Evolutionary conservation across 2,888 invertebrate genomes (phyloP).

Genomic region (Unio pictorum): DNA sequence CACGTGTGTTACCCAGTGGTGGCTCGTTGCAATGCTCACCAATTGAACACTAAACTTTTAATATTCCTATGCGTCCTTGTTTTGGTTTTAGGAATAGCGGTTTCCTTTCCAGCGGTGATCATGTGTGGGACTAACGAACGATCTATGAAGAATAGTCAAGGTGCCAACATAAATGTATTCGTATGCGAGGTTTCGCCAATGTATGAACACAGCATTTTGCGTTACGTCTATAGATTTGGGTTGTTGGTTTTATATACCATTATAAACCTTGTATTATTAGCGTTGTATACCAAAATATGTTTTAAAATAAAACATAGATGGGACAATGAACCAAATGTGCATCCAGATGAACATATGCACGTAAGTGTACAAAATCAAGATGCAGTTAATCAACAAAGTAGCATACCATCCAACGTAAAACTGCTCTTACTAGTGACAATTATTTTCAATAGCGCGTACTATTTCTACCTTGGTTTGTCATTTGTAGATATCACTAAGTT

Average conservation of each 20-base stretch:
- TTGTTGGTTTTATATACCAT: conserved; percentile 11
- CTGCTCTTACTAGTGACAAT: conserved; percentile 27
- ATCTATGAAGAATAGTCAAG: conserved; percentile 12
- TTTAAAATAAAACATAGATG: conserved; percentile 6
- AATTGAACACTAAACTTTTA: conserved; percentile 17
- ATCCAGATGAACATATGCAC: conserved; percentile 2
- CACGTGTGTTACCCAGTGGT: conserved; percentile 26
- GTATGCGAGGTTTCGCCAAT: conserved; percentile 21
- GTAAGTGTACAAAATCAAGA: no score
- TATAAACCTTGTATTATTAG: conserved; percentile 15
- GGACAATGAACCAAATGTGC: conserved; percentile 5
- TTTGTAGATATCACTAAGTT: conserved; percentile 27
- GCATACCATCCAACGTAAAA: conserved; percentile 22
- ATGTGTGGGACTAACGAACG: conserved; percentile 19
- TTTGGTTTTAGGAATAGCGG: conserved; percentile 16
- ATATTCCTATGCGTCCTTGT: conserved; percentile 18
- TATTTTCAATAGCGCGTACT: conserved; percentile 26
- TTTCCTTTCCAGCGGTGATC: conserved; percentile 24
- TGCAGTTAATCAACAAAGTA: background rate
- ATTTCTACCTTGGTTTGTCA: conserved; percentile 19
- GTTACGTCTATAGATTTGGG: conserved; percentile 19
- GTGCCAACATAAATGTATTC: conserved; percentile 10
- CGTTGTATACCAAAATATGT: conserved; percentile 26
- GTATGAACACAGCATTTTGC: conserved; percentile 7
- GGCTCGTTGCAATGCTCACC: conserved; percentile 10